Evolutionary conservation across 2,113 vertebrate species (phyloP), one percentile per base, ranked within the genome.

Genomic region (Elephantulus edwardii): DNA sequence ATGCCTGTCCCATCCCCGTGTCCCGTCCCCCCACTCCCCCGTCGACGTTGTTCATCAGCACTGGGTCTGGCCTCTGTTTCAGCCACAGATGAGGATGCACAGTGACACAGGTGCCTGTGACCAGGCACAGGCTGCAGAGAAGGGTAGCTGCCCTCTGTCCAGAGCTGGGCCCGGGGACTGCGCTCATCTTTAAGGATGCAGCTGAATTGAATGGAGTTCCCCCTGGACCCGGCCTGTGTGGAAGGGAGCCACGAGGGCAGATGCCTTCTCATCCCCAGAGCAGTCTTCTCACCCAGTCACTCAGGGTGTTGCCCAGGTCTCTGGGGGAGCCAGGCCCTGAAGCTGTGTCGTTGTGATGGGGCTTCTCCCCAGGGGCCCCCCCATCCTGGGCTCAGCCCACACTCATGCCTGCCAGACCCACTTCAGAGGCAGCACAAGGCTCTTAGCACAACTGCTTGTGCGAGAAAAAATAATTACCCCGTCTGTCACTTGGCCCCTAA

Each of bases 341-440:
- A 62, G 35, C 7, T 6, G 30, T 35, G n/a, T 24, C 8, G 35
- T n/a, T n/a, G n/a, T n/a, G 66, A 19, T 20, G n/a, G 66, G 19
- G 14, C 35, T 38, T 16, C 66, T 8, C 35, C 19, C 66, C 2
- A n/a, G n/a, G 20, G 12, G 35, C 35, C 66, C 35, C 20, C 19
- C n/a, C n/a, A n/a, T n/a, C n/a, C n/a, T n/a, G 19, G 17, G 66
- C 66, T 68, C 66, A 68, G 1, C 22, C 28, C 30, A 3, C 58
- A 12, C 28, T 8, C 2, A 28, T 0, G 14, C 1, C 44, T 24
- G 26, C 56, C 46, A 52, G 76, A 52, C 28, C 6, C 1, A 1
- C 74, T 17, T 38, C 54, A 13, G 2, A 66, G 66, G 26, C 48
- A 22, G 10, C 71, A n/a, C 10, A 54, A 56, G 66, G 24, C 48